Evolutionary conservation across 2,797 vertebrate genomes (phyloP).

Genomic region (Mormyrus hasselquistii): DNA sequence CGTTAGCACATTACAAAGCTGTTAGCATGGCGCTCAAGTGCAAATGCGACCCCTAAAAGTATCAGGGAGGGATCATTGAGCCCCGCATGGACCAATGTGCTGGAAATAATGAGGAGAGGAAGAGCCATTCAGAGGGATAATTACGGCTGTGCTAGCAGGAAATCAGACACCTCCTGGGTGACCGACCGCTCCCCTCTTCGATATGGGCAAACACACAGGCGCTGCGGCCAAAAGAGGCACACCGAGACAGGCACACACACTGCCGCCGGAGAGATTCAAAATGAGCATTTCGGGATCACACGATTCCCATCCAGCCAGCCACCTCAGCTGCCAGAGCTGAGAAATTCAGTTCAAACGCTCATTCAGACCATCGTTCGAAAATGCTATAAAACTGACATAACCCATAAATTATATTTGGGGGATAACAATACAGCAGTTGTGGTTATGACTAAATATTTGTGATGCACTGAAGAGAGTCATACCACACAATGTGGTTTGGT

Average conservation of each 20-base stretch:
- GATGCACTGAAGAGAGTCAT: background rate
- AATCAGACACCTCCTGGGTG: conserved; percentile 46
- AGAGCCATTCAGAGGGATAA: conserved; percentile 47
- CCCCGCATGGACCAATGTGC: conserved; percentile 51
- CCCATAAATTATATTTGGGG: background rate
- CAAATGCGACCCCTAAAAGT: conserved; percentile 47
- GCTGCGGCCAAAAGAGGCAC: background rate
- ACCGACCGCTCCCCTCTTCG: conserved; percentile 15
- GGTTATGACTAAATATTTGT: background rate
- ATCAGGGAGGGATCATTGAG: conserved; percentile 45
- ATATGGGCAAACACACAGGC: background rate
- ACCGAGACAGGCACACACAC: background rate
- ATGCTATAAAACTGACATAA: background rate
- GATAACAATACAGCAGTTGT: background rate
- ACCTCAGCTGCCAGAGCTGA: background rate
- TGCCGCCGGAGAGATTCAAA: background rate
- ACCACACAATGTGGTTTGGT: background rate
- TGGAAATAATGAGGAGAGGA: conserved; percentile 51
- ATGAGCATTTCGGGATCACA: conserved; percentile 23
- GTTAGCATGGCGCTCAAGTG: conserved; percentile 40
- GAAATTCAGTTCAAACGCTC: background rate
- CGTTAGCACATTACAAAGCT: conserved; percentile 15
- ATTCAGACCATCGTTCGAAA: background rate
- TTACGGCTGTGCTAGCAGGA: conserved; percentile 42
- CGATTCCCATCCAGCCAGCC: conserved; percentile 20